A percentile compares a stretch with the other conserved stretches of the same genome.
Conservation (phyloP, 2,113 vertebrate genomes). For the Anarrhichthys ocellatus region DNA sequence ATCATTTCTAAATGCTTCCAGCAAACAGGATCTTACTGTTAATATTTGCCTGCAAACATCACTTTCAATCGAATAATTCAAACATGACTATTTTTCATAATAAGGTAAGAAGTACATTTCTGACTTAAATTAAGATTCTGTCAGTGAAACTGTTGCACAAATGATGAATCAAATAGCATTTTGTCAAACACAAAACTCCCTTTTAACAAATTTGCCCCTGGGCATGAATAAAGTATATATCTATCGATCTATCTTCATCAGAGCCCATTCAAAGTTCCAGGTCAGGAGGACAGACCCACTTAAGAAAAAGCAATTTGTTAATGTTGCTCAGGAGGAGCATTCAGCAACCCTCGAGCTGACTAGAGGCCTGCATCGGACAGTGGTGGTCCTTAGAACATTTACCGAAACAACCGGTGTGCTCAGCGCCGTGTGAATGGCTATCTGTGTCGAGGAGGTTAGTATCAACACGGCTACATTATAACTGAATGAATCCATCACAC, state of each 20-base stretch:
- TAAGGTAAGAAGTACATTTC: background rate
- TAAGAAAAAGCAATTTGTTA: conserved; percentile 52
- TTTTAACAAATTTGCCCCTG: background rate
- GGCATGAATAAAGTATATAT: no score
- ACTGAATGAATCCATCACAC: conserved; percentile 87
- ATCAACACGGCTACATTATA: conserved; percentile 85
- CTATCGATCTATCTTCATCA: background rate
- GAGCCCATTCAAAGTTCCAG: conserved; percentile 15
- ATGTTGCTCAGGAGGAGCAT: conserved; percentile 51
- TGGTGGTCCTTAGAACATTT: conserved; percentile 52
- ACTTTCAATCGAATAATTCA: background rate
- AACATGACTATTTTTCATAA: background rate
- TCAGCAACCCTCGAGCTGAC: conserved; percentile 33
- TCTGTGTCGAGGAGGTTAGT: conserved; percentile 75
- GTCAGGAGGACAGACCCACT: conserved; percentile 24
- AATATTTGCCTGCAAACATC: background rate
- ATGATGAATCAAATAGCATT: background rate
- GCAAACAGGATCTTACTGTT: background rate
- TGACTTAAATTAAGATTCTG: background rate
- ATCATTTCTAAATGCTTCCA: background rate
- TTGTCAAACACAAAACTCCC: conserved; percentile 12
- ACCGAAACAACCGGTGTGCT: conserved; percentile 54
- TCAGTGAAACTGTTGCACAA: background rate
- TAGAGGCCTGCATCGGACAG: conserved; percentile 45
- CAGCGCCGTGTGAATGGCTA: conserved; percentile 72